These are phyloP conservation scores for Tychaedon coryphoeus DNA, from an alignment of 2,113 vertebrate species.

Conservation along the genomic window DNA sequence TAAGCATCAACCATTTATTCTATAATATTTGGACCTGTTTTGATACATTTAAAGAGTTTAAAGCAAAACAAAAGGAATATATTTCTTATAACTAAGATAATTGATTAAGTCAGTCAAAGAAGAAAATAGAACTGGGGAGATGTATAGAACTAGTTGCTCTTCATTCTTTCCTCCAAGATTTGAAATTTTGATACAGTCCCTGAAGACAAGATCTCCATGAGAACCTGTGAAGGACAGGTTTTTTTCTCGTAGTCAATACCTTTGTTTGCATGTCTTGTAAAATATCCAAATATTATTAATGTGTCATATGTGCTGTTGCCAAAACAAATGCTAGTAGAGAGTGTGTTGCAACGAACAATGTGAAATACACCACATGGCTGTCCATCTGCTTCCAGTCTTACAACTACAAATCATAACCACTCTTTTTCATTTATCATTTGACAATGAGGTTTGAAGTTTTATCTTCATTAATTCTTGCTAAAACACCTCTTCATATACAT, in stretches of 20 bases:
- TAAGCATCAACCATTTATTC: background rate
- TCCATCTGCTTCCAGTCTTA: constrained; percentile 16
- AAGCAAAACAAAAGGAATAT: background rate
- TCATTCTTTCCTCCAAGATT: background rate
- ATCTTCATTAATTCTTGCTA: background rate
- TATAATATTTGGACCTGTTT: background rate
- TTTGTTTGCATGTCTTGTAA: background rate
- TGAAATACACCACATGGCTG: background rate
- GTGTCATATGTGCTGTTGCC: background rate
- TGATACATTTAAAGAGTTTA: background rate
- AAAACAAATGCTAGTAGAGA: constrained; percentile 8
- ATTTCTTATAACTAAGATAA: background rate
- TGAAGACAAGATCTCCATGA: background rate
- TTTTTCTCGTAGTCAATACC: background rate
- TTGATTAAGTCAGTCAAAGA: background rate
- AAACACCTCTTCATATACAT: background rate
- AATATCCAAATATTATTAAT: constrained; percentile 9
- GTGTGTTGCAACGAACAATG: background rate
- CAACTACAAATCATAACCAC: background rate
- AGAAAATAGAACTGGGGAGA: background rate
- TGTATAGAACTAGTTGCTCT: background rate
- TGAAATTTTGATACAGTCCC: background rate
- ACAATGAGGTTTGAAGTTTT: background rate
- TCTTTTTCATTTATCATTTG: background rate
- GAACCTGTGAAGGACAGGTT: background rate